Conservation (phyloP, 2,113 vertebrate species). For the Himantopus leucocephalus region DNA sequence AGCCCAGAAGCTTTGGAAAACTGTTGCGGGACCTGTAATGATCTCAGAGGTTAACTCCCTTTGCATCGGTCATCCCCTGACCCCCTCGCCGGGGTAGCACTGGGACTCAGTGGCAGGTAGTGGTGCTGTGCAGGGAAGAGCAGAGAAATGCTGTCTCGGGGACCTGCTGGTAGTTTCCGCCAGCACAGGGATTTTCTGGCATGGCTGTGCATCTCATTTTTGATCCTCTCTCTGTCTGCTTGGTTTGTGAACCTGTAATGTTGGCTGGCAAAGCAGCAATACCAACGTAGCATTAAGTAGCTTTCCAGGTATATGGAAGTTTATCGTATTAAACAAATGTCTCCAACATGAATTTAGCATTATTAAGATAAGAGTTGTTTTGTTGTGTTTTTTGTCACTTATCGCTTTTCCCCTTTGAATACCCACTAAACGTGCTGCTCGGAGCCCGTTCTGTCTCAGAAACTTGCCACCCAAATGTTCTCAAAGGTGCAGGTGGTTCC, state of each 20-base stretch:
- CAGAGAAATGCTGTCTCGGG: not conserved
- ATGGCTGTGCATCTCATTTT: not conserved
- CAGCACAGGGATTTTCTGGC: not conserved
- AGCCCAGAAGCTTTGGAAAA: not conserved
- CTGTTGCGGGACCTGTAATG: not conserved
- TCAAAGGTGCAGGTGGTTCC: accelerated
- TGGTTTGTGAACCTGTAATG: not conserved
- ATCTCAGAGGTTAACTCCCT: not conserved
- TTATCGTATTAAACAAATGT: not conserved
- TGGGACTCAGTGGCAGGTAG: not conserved
- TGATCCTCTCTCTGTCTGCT: not conserved
- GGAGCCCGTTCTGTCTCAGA: not conserved
- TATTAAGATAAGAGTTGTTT: not conserved
- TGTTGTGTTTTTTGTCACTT: not conserved
- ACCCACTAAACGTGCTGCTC: not conserved
- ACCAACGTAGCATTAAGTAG: accelerated
- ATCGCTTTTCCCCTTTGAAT: not conserved
- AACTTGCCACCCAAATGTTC: not conserved
- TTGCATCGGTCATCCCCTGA: accelerated
- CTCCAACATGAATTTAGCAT: not conserved
- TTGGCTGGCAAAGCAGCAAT: not conserved
- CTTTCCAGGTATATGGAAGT: not conserved
- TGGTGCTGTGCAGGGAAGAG: not conserved
- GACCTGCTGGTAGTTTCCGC: not conserved
- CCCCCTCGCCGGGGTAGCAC: accelerated